Evolutionary conservation across 2,113 vertebrate species (phyloP).

Genomic region (Toxostoma redivivum): DNA sequence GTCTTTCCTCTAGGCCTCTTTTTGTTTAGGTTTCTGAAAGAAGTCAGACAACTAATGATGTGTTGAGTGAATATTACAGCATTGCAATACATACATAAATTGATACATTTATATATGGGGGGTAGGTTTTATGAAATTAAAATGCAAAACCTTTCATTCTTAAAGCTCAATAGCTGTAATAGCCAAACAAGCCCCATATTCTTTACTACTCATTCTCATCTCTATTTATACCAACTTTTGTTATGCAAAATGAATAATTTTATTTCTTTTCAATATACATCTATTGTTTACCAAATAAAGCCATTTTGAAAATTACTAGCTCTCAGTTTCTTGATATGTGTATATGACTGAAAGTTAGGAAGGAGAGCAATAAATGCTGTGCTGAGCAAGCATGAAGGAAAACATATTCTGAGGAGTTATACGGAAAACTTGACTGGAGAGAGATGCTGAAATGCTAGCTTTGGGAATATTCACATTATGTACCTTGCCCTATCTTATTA

Average conservation of each 20-base stretch:
- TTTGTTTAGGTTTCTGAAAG: background rate
- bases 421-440: background rate
- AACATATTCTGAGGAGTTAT: background rate
- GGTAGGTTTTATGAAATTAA: background rate
- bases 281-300: background rate
- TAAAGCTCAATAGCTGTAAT: background rate
- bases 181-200: fast-evolving
- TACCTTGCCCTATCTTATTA: background rate
- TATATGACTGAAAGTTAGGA: background rate
- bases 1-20: background rate
- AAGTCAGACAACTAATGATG: background rate
- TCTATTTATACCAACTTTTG: background rate
- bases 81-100: background rate
- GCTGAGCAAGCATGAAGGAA: background rate
- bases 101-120: background rate
- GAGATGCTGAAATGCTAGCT: background rate
- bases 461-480: background rate
- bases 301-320: background rate
- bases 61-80: background rate
- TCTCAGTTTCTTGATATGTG: background rate
- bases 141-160: background rate
- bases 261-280: background rate
- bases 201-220: background rate
- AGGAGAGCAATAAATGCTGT: background rate
- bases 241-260: background rate